Percentiles rank a stretch among this genome's conserved stretches.
These are phyloP conservation scores for Globodera rostochiensis DNA, from an alignment of 1,140 invertebrate species.

Conservation along the genomic window DNA sequence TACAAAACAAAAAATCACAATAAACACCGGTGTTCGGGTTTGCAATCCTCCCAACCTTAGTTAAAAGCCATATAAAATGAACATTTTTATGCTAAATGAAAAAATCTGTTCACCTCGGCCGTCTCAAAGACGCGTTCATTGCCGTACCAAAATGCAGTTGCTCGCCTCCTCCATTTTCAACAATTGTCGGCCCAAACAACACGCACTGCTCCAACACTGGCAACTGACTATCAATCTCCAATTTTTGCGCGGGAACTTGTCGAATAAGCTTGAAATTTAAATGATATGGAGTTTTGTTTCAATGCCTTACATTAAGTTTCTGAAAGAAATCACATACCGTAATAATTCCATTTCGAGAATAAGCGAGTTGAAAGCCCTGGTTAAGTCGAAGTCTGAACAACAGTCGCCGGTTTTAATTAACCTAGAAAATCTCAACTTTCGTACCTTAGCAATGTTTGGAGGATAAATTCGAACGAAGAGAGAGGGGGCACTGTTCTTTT, in stretches of 20 bases:
- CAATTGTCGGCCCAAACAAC: slow-evolving; percentile 44
- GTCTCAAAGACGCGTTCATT: too few species aligned
- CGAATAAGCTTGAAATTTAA: not conserved
- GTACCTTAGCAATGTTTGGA: slow-evolving; percentile 42
- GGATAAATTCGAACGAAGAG: slow-evolving; percentile 42
- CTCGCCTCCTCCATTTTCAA: slow-evolving; percentile 16
- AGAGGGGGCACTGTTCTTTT: slow-evolving; percentile 27
- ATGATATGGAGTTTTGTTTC: not conserved
- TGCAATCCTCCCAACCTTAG: too few species aligned
- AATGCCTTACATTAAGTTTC: not conserved
- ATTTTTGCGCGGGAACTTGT: not conserved
- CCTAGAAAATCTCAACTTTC: not conserved
- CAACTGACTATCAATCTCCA: slow-evolving; percentile 1
- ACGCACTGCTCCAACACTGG: slow-evolving; percentile 46
- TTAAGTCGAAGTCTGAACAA: slow-evolving; percentile 39
- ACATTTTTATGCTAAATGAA: too few species aligned
- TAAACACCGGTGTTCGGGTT: too few species aligned
- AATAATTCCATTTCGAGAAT: slow-evolving; percentile 47
- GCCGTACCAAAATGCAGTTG: not conserved
- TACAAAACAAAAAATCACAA: too few species aligned
- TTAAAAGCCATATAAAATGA: too few species aligned
- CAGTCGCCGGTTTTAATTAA: not conserved
- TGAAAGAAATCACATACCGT: slow-evolving; percentile 3
- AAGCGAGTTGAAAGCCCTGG: slow-evolving; percentile 48
- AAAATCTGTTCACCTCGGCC: too few species aligned